A percentile compares a stretch with the other conserved stretches of the same genome.
phyloP scores from a whole-genome alignment of 2,888 invertebrate genomes.

The Lasioglossum figueresi region DNA sequence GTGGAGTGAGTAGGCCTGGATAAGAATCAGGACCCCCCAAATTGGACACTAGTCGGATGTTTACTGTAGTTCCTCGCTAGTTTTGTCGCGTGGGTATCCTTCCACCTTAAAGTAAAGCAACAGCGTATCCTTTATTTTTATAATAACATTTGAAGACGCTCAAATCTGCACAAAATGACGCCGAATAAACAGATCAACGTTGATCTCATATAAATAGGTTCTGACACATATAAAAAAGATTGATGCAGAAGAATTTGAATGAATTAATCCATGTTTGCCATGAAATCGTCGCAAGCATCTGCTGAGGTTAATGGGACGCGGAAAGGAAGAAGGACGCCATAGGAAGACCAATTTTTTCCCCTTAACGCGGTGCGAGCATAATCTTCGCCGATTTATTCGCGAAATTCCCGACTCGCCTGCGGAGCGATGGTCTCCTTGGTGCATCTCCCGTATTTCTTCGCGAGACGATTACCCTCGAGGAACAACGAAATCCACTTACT shows the following conservation, averaged over 20 bases:
- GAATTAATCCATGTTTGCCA: not conserved
- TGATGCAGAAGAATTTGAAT: not conserved
- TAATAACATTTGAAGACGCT: no score
- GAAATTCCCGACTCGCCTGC: conserved; percentile 10
- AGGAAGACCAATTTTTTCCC: conserved; percentile 5
- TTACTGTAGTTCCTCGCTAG: no score
- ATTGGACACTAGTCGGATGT: no score
- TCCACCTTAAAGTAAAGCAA: no score
- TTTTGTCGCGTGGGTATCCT: no score
- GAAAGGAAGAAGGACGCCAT: not conserved
- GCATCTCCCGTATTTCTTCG: conserved; percentile 36
- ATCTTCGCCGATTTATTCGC: conserved; percentile 49
- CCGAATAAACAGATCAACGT: no score
- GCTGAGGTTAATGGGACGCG: not conserved
- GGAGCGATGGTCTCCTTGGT: conserved; percentile 31
- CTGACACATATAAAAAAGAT: no score
- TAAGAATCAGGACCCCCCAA: no score
- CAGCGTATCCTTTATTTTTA: not conserved
- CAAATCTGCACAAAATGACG: no score
- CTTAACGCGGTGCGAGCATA: conserved; percentile 19
- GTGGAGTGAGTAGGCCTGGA: no score
- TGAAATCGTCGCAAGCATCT: not conserved
- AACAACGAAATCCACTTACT: conserved; percentile 60
- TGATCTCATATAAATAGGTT: no score
- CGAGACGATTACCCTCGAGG: conserved; percentile 43